phyloP scores from a whole-genome alignment of 2,888 invertebrate genomes.

The Agonopterix heracliana region DNA sequence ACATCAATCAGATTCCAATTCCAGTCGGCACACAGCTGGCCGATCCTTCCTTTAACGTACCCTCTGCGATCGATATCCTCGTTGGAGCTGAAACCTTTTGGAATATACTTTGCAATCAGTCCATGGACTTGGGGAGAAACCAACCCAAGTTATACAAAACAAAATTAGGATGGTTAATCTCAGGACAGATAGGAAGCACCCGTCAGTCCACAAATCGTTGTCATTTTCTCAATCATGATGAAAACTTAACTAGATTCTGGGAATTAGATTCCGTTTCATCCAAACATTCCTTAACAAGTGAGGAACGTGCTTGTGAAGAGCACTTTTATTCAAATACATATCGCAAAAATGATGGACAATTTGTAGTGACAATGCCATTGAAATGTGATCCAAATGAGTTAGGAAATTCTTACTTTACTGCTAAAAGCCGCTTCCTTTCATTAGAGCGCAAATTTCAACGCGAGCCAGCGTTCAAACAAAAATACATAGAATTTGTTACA shows the following conservation, averaged over 20 bases:
- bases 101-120: constrained; percentile 11
- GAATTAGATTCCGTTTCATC: constrained; percentile 16
- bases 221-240: constrained; percentile 7
- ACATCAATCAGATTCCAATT: constrained; percentile 5
- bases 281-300: constrained; percentile 5
- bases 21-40: constrained; percentile 11
- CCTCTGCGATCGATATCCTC: constrained; percentile 11
- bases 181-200: constrained; percentile 7
- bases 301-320: constrained; percentile 17
- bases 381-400: constrained; percentile 10
- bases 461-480: constrained; percentile 7
- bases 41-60: constrained; percentile 13
- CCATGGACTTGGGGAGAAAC: constrained; percentile 1
- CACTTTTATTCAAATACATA: constrained; percentile 10
- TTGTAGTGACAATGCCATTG: constrained; percentile 18
- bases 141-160: constrained; percentile 1
- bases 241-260: constrained; percentile 15
- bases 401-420: constrained; percentile 19
- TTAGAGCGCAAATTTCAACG: constrained; percentile 11
- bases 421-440: constrained; percentile 15
- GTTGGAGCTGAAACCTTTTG: constrained; percentile 18
- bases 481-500: constrained; percentile 10
- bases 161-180: constrained; percentile 21
- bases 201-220: constrained; percentile 14
- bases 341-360: constrained; percentile 14